Percentiles rank a stretch among this genome's conserved stretches.
Conservation (phyloP, 2,797 vertebrate genomes). For the Gallinago solitaria region DNA sequence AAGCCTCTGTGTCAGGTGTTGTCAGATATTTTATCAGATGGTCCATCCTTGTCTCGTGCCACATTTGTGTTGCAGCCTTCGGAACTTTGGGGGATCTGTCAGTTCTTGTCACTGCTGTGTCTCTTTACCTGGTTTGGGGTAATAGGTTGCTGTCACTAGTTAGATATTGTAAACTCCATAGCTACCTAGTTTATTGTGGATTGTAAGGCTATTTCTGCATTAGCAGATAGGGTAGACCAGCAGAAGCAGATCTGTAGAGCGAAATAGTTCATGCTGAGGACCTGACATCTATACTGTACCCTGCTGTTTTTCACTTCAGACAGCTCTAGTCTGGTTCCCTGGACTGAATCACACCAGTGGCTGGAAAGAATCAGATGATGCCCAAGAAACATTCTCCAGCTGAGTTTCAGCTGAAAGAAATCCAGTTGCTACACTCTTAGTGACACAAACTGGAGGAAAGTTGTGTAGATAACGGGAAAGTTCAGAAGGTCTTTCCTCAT, state of each 20-base stretch:
- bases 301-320: background rate
- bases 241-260: background rate
- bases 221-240: background rate
- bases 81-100: fast-evolving
- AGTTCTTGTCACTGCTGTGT: background rate
- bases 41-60: background rate
- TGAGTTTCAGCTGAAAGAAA: background rate
- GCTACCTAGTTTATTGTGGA: background rate
- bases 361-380: background rate
- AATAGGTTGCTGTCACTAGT: background rate
- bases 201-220: background rate
- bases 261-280: background rate
- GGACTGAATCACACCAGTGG: background rate
- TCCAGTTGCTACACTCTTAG: background rate
- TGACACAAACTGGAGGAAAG: background rate
- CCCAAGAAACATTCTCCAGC: background rate
- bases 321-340: background rate
- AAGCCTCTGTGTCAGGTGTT: background rate
- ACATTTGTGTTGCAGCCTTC: fast-evolving
- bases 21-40: background rate
- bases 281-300: background rate
- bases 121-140: background rate
- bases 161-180: background rate
- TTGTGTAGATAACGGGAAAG: background rate
- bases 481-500: background rate